Evolutionary conservation across 2,113 vertebrate species (phyloP), one percentile per base, ranked within the genome.

Genomic region (Xiphophorus couchianus): DNA sequence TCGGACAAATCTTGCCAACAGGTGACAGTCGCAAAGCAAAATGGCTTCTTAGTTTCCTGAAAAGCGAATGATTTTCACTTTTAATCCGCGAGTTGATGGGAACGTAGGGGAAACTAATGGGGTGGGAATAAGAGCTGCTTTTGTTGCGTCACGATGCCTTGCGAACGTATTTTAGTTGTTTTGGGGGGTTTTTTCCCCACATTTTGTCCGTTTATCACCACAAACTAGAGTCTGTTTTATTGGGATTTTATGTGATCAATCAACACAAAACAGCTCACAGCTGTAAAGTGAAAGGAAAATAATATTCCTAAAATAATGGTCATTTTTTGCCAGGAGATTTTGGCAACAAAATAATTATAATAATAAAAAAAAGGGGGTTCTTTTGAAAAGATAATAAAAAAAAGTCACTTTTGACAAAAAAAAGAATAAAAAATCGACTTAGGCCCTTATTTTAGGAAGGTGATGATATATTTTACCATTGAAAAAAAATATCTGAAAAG

Each of bases 1-100:
- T 90, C 74, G 74, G 84, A 82, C 78, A 33, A 83, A 84, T 62
- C 51, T 69, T 85, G 86, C 76, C 89, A 84, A 80, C 71, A 69
- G 83, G 69, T 66, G 61, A 84, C 64, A 30, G 37, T 77, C 48
- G 66, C 83, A 84, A 86, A n/a, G 25, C 19, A 58, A 58, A 86
- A 85, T 70, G 72, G 68, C 65, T 54, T 81, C 71, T 85, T 74
- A 60, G 75, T 76, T 65, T 35, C 66, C 81, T 74, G 30, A 80
- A 60, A 33, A 58, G 61, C 60, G 54, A 48, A 80, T 78, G 42
- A 69, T 74, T 73, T 78, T 82, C 51, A 71, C 66, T 82, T 85
- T 85, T 69, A 70, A 86, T 83, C 60, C n/a, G 66, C 81, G 48
- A 60, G 76, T 76, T 67, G 39, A 28, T 65, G 37, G 13, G 64